phyloP scores from a whole-genome alignment of 1,140 invertebrate species.

The Aphelenchoides avenae region DNA sequence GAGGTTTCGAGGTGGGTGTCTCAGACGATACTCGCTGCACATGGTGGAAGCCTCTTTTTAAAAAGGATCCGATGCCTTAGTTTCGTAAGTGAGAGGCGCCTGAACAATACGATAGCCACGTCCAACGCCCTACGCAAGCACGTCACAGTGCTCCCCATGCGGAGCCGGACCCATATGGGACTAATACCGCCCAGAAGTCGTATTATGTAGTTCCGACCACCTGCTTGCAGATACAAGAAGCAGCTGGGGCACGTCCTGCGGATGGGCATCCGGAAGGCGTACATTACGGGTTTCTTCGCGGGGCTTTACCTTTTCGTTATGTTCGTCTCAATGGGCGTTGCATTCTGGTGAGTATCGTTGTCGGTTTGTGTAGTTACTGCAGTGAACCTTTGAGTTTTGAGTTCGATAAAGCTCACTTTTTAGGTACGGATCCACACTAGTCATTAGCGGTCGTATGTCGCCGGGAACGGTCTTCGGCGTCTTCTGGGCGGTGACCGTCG shows the following conservation, averaged over 20 bases:
- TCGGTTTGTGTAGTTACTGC: too few relatives aligned
- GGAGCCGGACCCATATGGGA: too few relatives aligned
- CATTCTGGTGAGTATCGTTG: constrained; percentile 29
- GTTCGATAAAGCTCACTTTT: constrained; percentile 5
- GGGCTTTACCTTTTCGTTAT: constrained; percentile 66
- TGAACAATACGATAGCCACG: too few relatives aligned
- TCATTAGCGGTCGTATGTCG: constrained; percentile 18
- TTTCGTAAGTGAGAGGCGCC: too few relatives aligned
- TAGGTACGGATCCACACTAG: constrained; percentile 23
- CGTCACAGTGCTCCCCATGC: neutral
- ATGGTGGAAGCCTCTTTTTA: too few relatives aligned
- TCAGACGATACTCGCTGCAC: too few relatives aligned
- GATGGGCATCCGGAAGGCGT: constrained; percentile 28
- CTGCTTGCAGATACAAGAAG: constrained; percentile 10
- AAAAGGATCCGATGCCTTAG: too few relatives aligned
- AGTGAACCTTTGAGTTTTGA: constrained; percentile 2
- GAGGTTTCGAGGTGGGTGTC: constrained; percentile 64
- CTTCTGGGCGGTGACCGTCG: constrained; percentile 22
- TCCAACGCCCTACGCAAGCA: neutral
- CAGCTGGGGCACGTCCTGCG: neutral
- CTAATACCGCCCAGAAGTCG: too few relatives aligned
- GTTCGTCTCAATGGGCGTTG: constrained; percentile 49
- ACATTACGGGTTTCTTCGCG: constrained; percentile 67
- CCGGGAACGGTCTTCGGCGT: constrained; percentile 32
- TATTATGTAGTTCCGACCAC: too few relatives aligned